Base-by-base conservation (phyloP, 2,888 invertebrate genomes). In the Cheilosia vernalis region DNA sequence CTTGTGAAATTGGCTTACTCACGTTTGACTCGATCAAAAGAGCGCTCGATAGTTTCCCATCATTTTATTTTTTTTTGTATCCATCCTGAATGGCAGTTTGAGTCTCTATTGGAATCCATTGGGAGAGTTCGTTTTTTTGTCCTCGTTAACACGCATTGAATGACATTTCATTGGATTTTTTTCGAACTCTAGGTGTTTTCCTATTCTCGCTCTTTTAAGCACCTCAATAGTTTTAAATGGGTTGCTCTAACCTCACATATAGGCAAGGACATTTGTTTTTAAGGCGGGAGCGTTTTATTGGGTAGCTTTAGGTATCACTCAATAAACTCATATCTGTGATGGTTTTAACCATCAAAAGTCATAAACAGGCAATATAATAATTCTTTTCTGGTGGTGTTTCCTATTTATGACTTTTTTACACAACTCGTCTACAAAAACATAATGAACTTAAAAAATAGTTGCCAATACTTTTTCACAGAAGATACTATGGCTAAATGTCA, bases 1-100 rank as follows among this genome's bases (percentile, higher is more conserved):
- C 17, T 37, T 56, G 10, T 21, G 42, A 53, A 61, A 72, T 53
- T 63, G 53, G 30, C 72, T 63, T 44, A 30, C 53, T 61, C 70
- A 60, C 60, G 55, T 73, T 47, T 37, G 44, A 21, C 33, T 53
- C 19, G 17, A 21, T 17, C 61, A 9, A 17, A 17, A 37, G 6
- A 40, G 17, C 13, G 42, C n/a, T 73, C 19, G 53, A 53, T 73
- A 73, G 53, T 60, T 60, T 40, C 5, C 15, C 21, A 17, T 55
- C 42, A 27, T 27, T 33, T 64, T 49, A 4, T 37, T 64, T 49
- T 63, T 27, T n/a, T 30, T 33, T 4, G 2, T 24, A 2, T 15
- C 21, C 7, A 6, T 5, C 6, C 5, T 24, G 19, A 15, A 21
- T 51, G 13, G 3, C 27, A 17, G 67, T 47, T 30, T 47, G 27